A percentile compares a stretch with the other conserved stretches of the same genome.
phyloP scores from a whole-genome alignment of 2,888 invertebrate genomes.

The Patella pellucida region DNA sequence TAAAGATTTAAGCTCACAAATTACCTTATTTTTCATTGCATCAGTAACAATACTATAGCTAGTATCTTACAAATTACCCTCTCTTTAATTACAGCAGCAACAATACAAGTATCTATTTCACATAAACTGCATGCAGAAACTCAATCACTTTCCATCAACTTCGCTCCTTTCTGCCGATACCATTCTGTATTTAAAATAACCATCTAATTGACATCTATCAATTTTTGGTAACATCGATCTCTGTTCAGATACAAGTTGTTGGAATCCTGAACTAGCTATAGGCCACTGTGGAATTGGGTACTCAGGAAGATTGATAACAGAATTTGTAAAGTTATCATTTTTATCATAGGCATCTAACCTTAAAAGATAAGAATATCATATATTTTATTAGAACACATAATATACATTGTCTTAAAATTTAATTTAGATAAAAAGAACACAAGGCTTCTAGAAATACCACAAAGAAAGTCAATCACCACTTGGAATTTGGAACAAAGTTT shows the following conservation, averaged over 20 bases:
- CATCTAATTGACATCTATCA: neutral
- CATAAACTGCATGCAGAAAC: neutral
- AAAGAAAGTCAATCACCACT: no score
- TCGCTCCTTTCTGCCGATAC: neutral
- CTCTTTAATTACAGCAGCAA: no score
- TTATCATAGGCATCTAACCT: neutral
- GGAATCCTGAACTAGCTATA: neutral
- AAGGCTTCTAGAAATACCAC: no score
- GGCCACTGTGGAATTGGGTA: neutral
- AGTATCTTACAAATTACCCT: no score
- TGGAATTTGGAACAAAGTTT: no score
- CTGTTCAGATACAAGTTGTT: neutral
- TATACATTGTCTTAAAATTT: no score
- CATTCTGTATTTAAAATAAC: neutral
- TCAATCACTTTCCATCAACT: neutral
- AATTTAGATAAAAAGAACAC: no score
- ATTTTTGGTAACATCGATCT: neutral
- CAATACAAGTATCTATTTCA: neutral
- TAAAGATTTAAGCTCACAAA: neutral
- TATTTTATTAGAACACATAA: no score
- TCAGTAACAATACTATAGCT: no score
- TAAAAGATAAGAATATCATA: neutral
- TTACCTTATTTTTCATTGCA: conserved; percentile 1
- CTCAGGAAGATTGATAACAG: no score
- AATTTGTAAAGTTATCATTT: neutral